Evolutionary conservation across 2,888 invertebrate genomes (phyloP).

Genomic region (Drosophila demipolita): DNA sequence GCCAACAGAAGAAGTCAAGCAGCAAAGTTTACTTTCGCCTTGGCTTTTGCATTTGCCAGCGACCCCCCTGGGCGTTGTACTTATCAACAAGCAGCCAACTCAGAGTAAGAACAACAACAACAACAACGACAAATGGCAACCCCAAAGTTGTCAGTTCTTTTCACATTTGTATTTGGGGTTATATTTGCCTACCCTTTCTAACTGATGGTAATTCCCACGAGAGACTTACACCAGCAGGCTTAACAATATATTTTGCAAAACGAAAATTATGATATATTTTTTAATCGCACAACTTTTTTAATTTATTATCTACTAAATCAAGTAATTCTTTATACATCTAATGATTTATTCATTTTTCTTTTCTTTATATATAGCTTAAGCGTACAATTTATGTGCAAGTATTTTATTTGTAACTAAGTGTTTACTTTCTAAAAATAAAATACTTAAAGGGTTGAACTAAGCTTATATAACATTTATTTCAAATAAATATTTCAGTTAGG

Average conservation of each 20-base stretch:
- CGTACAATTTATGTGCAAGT: background rate
- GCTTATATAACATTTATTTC: background rate
- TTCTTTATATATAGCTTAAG: background rate
- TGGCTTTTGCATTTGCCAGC: slow-evolving; percentile 49
- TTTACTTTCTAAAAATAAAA: too few relatives aligned
- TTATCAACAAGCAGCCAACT: slow-evolving; percentile 22
- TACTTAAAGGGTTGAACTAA: too few relatives aligned
- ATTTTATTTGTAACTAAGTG: too few relatives aligned
- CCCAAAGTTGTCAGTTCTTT: slow-evolving; percentile 55
- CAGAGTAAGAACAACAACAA: slow-evolving; percentile 29
- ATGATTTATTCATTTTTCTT: background rate
- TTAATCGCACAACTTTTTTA: background rate
- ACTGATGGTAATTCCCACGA: background rate
- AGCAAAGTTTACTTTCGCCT: slow-evolving; percentile 58
- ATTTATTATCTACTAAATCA: background rate
- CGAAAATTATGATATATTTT: background rate
- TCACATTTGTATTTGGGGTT: slow-evolving; percentile 33
- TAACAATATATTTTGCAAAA: background rate
- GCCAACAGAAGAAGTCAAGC: slow-evolving; percentile 47
- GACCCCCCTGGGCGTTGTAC: slow-evolving; percentile 28
- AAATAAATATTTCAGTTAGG: background rate
- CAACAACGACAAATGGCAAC: slow-evolving; percentile 33
- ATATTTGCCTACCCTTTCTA: slow-evolving; percentile 8
- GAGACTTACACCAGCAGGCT: background rate
- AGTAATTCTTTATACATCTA: background rate